Conservation (phyloP, 2,113 vertebrate species). For the Corythornis vintsioides region DNA sequence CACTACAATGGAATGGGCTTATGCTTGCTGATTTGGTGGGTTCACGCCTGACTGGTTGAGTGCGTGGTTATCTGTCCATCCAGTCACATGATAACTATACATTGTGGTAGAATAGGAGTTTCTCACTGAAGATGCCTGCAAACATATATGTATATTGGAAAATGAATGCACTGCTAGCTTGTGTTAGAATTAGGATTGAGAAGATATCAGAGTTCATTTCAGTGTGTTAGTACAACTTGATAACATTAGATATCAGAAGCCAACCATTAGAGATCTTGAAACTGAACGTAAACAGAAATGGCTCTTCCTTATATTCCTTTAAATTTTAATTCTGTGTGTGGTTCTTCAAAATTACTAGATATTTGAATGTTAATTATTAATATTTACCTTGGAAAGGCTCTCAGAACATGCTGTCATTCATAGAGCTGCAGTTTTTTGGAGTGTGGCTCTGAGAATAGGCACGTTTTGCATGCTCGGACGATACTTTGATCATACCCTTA, state of each 20-base stretch:
- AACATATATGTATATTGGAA: neutral
- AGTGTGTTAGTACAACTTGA: neutral
- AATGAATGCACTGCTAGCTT: neutral
- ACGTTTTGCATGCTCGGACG: neutral
- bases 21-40: neutral
- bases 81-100: neutral
- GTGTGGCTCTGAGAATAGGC: neutral
- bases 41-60: neutral
- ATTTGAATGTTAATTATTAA: neutral
- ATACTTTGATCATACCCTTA: neutral
- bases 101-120: fast-evolving
- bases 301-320: neutral
- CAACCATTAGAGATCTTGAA: neutral
- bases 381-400: neutral
- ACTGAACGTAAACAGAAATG: neutral
- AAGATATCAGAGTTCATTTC: neutral
- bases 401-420: neutral
- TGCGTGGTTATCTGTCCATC: neutral
- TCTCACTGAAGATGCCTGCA: neutral
- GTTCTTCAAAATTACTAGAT: neutral
- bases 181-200: neutral
- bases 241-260: neutral
- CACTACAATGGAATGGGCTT: neutral
- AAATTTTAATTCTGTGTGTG: neutral
- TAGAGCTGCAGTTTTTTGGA: neutral